Evolutionary conservation across 2,888 invertebrate genomes (phyloP).

Genomic region (Luperina testacea): DNA sequence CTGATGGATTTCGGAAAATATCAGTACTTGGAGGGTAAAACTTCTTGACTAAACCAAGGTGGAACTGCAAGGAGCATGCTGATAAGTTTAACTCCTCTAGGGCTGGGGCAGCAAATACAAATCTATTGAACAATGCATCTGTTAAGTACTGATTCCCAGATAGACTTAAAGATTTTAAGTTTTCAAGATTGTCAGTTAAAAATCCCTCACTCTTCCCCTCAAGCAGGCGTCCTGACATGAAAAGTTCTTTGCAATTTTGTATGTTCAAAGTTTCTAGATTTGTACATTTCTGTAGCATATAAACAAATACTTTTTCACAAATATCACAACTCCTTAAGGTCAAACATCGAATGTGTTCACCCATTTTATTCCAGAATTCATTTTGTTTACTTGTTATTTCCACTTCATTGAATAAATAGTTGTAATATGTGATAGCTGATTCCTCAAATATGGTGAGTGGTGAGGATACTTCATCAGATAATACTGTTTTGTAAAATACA

Average conservation of each 20-base stretch:
- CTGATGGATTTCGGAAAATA: constrained; percentile 88
- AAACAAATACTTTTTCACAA: constrained; percentile 91
- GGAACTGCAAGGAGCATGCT: constrained; percentile 93
- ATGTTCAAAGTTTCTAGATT: constrained; percentile 91
- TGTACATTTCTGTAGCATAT: constrained; percentile 89
- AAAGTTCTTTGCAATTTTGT: constrained; percentile 92
- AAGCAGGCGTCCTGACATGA: constrained; percentile 93
- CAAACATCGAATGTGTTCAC: constrained; percentile 89
- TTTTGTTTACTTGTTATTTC: constrained; percentile 88
- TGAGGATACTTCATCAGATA: constrained; percentile 82
- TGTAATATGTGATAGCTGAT: constrained; percentile 83
- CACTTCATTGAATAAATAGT: constrained; percentile 89
- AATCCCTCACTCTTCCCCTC: constrained; percentile 90
- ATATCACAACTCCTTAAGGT: constrained; percentile 91
- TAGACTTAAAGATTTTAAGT: constrained; percentile 90
- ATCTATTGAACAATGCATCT: constrained; percentile 93
- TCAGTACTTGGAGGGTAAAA: constrained; percentile 90
- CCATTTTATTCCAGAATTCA: constrained; percentile 90
- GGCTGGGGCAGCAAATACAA: constrained; percentile 90
- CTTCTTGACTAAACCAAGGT: constrained; percentile 91
- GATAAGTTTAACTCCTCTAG: constrained; percentile 91
- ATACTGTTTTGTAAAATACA: constrained; percentile 83
- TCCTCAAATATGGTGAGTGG: constrained; percentile 83
- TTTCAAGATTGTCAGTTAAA: constrained; percentile 83
- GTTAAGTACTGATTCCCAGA: constrained; percentile 93